Conservation (phyloP, 92 coral and sea anemone genomes). For the Porites lobata region DNA sequence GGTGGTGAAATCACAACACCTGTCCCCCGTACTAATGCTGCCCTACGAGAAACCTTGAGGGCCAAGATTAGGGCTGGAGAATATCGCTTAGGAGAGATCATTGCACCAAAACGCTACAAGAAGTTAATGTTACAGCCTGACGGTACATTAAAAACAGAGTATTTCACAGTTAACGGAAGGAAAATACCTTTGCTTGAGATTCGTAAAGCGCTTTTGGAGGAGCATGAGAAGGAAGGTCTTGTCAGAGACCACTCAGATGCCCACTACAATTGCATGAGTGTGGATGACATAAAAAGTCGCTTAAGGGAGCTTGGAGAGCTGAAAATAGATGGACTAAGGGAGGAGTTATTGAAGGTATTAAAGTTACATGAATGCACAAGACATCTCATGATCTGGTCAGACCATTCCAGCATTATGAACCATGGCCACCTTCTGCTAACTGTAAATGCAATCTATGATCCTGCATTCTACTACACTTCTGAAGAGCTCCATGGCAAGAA, state of each 20-base stretch:
- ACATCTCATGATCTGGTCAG: conserved; percentile 53
- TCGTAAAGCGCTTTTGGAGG: conserved; percentile 15
- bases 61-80: conserved; percentile 26
- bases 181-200: conserved; percentile 51
- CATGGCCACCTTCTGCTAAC: conserved; percentile 39
- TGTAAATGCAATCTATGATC: conserved; percentile 21
- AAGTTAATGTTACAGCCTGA: conserved; percentile 19
- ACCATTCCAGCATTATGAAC: conserved; percentile 42
- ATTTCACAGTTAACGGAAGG: conserved; percentile 34
- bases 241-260: conserved; percentile 30
- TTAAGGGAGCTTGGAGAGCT: conserved; percentile 48
- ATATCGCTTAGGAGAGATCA: conserved; percentile 29
- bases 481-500: neutral
- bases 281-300: conserved; percentile 10
- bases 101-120: conserved; percentile 20
- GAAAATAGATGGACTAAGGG: neutral
- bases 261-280: conserved; percentile 26
- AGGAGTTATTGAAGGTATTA: neutral
- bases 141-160: conserved; percentile 14
- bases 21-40: conserved; percentile 3
- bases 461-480: conserved; percentile 4
- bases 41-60: neutral
- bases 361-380: conserved; percentile 9
- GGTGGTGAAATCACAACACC: conserved; percentile 23
- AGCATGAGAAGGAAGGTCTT: conserved; percentile 36